phyloP scores from a whole-genome alignment of 2,888 invertebrate genomes.

The Nomada flava region DNA sequence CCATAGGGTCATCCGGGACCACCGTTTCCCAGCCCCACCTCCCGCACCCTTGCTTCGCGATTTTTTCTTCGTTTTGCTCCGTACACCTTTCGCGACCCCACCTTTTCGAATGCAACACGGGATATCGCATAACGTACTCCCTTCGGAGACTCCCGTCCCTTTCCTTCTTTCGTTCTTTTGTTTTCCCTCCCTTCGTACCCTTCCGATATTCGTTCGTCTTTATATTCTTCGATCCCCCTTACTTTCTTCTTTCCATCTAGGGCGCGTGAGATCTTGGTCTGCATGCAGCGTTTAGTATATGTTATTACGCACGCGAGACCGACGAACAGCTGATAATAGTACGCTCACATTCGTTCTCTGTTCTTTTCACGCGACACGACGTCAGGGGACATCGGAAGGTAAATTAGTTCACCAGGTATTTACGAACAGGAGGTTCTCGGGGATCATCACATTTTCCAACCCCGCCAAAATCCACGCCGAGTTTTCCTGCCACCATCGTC shows the following conservation, averaged over 20 bases:
- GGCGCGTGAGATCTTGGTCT: neutral
- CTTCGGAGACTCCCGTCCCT: constrained; percentile 52
- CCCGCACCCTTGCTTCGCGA: constrained; percentile 47
- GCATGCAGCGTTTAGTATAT: neutral
- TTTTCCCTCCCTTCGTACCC: constrained; percentile 18
- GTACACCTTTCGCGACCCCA: constrained; percentile 69
- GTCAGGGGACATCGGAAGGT: neutral
- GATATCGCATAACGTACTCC: constrained; percentile 71
- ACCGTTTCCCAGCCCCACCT: constrained; percentile 74
- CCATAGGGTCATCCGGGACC: constrained; percentile 81
- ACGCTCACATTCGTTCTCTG: no score
- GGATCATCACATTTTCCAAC: neutral
- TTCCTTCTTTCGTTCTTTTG: constrained; percentile 38
- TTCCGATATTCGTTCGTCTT: constrained; percentile 21
- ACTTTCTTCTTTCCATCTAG: no score
- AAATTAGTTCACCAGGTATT: neutral
- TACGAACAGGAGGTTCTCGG: neutral
- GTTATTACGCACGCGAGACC: neutral
- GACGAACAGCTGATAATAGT: no score
- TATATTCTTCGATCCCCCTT: constrained; percentile 28
- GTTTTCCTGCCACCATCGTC: constrained; percentile 36
- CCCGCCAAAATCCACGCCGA: neutral
- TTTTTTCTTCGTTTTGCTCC: constrained; percentile 65
- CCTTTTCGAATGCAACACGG: constrained; percentile 68
- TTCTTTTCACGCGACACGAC: neutral